These are phyloP conservation scores for Drosophila mulleri DNA, from an alignment of 2,888 invertebrate species.

Conservation along the genomic window DNA sequence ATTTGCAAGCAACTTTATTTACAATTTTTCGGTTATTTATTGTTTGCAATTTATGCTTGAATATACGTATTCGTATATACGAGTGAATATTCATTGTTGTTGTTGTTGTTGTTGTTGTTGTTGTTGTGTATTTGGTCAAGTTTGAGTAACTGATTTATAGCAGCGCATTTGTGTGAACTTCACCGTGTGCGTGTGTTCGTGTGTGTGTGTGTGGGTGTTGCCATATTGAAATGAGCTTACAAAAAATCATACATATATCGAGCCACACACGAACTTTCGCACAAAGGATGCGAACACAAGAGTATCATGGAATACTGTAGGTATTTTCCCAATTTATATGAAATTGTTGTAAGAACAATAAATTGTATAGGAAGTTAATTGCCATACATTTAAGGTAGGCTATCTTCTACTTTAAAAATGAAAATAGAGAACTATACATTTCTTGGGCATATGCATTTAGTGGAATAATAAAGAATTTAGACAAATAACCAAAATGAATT, in stretches of 20 bases:
- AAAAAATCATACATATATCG: conserved; percentile 4
- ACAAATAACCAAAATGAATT: too few species aligned
- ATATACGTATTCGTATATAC: conserved; percentile 40
- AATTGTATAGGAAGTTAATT: background rate
- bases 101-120: conserved; percentile 11
- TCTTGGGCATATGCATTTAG: background rate
- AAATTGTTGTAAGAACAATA: background rate
- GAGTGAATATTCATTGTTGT: conserved; percentile 21
- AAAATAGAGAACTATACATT: background rate
- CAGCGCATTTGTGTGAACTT: conserved; percentile 13
- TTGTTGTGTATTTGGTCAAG: conserved; percentile 70
- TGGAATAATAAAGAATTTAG: too few species aligned
- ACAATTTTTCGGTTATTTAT: conserved; percentile 83
- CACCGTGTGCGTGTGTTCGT: background rate
- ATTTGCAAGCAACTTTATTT: conserved; percentile 82
- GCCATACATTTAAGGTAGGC: too few species aligned
- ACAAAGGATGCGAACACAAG: background rate
- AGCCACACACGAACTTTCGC: background rate
- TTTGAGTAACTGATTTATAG: conserved; percentile 73
- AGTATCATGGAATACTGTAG: background rate
- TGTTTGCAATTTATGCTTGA: conserved; percentile 81
- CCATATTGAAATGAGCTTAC: conserved; percentile 41
- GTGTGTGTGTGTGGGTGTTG: conserved; percentile 36
- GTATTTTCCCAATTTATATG: conserved; percentile 11
- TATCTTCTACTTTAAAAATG: too few species aligned